Conservation (phyloP, 2,888 invertebrate species). For the Stenoptilia bipunctidactyla region DNA sequence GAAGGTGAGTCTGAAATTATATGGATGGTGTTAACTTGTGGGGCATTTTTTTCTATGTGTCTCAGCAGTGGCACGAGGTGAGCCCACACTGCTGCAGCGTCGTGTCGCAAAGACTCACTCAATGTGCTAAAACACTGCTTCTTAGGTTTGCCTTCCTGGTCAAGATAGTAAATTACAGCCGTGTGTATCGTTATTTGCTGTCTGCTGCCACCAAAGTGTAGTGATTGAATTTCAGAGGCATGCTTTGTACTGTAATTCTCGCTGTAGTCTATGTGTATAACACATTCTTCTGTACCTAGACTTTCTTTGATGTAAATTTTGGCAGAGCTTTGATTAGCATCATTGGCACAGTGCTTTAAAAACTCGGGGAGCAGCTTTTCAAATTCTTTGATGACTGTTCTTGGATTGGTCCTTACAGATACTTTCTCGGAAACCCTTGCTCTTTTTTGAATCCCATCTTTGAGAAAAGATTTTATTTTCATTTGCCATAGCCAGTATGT, state of each 20-base stretch:
- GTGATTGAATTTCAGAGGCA: constrained; percentile 12
- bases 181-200: constrained; percentile 1
- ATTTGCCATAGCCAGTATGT: constrained; percentile 8
- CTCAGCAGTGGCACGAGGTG: constrained; percentile 26
- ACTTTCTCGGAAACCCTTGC: too few species aligned
- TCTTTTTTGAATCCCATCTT: constrained; percentile 6
- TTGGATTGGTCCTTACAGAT: too few species aligned
- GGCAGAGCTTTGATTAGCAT: constrained; percentile 13
- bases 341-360: constrained; percentile 13
- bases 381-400: constrained; percentile 2
- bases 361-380: constrained; percentile 10
- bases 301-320: constrained; percentile 13
- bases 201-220: constrained; percentile 12
- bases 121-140: constrained; percentile 11
- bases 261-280: constrained; percentile 15
- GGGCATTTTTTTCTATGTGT: too few species aligned
- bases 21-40: constrained; percentile 14
- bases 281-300: constrained; percentile 13
- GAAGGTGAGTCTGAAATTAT: constrained; percentile 24
- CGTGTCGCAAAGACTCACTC: constrained; percentile 9
- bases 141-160: constrained; percentile 10
- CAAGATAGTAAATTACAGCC: not conserved
- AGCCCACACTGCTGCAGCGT: constrained; percentile 13
- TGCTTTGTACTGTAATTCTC: constrained; percentile 14
- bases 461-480: constrained; percentile 10